phyloP scores from a whole-genome alignment of 2,113 vertebrate genomes.

The Macaca mulatta region DNA sequence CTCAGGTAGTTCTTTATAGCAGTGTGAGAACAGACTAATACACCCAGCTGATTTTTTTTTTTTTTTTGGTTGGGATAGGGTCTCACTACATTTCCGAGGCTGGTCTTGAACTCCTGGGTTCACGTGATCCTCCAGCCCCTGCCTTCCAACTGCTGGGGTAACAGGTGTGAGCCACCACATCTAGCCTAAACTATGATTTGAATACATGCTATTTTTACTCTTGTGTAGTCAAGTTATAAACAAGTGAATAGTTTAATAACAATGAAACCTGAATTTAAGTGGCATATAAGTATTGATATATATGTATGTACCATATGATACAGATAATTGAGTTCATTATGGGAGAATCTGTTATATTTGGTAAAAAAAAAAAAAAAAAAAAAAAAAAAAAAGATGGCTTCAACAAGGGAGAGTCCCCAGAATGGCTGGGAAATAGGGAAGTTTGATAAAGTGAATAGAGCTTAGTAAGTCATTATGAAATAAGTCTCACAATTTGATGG shows the following conservation, averaged over 20 bases:
- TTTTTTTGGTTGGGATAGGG: too few relatives aligned
- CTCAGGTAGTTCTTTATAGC: too few relatives aligned
- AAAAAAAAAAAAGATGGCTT: background rate
- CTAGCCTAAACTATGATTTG: background rate
- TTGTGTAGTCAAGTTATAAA: conserved; percentile 12
- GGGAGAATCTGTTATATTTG: background rate
- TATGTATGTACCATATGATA: background rate
- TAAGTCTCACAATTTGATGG: background rate
- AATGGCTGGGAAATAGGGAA: background rate
- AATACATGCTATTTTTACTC: background rate
- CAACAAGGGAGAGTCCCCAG: background rate
- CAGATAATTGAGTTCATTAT: background rate
- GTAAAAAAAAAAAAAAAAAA: background rate
- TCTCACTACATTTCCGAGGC: too few relatives aligned
- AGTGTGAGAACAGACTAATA: too few relatives aligned
- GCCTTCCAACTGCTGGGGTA: too few relatives aligned
- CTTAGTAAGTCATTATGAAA: background rate
- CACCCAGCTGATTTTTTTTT: too few relatives aligned
- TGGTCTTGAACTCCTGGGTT: too few relatives aligned
- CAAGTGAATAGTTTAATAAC: background rate
- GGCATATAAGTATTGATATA: background rate
- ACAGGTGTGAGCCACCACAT: too few relatives aligned
- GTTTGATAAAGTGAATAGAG: background rate
- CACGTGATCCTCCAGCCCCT: too few relatives aligned
- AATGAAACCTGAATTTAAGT: background rate